A percentile compares a stretch with the other conserved stretches of the same genome.
phyloP scores from a whole-genome alignment of 2,113 vertebrate genomes.

The Arenaria interpres region DNA sequence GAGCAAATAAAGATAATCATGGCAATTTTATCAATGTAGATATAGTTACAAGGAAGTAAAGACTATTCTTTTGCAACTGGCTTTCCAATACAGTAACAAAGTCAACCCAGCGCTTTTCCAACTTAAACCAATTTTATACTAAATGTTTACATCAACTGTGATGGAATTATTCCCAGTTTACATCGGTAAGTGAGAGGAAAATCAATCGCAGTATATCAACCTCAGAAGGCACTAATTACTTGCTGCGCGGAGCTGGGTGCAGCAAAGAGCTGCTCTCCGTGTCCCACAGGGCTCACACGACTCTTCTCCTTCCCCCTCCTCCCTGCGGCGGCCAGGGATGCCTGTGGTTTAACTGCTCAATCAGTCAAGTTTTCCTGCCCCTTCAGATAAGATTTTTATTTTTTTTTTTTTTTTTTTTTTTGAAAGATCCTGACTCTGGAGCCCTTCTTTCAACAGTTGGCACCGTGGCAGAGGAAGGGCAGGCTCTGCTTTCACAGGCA shows the following conservation, averaged over 20 bases:
- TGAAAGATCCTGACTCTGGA: neutral
- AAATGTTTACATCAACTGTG: conserved; percentile 13
- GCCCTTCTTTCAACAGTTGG: neutral
- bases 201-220: neutral
- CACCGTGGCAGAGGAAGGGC: neutral
- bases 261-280: neutral
- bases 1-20: neutral
- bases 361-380: neutral
- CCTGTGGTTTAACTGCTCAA: neutral
- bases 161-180: conserved; percentile 30
- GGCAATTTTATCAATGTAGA: neutral
- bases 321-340: accelerated
- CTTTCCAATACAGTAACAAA: neutral
- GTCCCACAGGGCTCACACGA: neutral
- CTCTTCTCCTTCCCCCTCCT: neutral
- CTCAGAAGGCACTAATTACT: neutral
- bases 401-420: neutral
- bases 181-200: neutral
- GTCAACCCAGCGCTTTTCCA: neutral
- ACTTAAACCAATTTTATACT: neutral
- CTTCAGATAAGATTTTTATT: neutral
- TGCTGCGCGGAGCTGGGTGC: neutral
- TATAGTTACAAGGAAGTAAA: neutral
- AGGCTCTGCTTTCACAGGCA: neutral
- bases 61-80: neutral